Evolutionary conservation across 2,113 vertebrate genomes (phyloP), one percentile per base, ranked within the genome.

Genomic region (Rhynchopsitta pachyrhyncha): DNA sequence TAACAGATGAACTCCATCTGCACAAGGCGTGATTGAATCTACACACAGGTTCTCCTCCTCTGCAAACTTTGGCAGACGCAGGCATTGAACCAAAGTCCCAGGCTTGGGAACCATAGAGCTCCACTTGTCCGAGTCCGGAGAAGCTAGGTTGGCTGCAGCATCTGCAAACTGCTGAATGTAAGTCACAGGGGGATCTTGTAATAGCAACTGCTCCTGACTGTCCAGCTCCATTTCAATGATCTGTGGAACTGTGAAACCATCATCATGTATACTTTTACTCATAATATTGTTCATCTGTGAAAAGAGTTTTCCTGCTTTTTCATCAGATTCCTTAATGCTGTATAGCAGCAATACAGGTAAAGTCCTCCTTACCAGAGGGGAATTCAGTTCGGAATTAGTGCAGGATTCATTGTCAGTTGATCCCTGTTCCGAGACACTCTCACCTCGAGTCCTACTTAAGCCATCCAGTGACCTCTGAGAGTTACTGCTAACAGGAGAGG

Each of bases 181-280:
- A 10, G 99, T 99, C 97, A 99, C 99, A 80, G 99, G 99, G 10
- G 99, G 99, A 92, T 99, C 99, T 98, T 99, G 99, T 39, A 99
- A 98, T 70, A 99, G 98, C 76, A 99, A 97, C 96, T 99, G 99
- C 73, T 99, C 99, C 44, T 99, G 99, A 53, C 98, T 99, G 97
- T 99, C 99, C 74, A 99, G 98, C 96, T 99, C 99, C 99, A 99
- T 99, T 95, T 99, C 99, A 88, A 99, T 99, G 88, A 99, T 99
- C 97, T 99, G 99, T 10, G 99, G 99, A 96, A 99, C 99, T 15
- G 99, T 99, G 97, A 99, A 99, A 96, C 99, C 99, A 93, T 99
- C 99, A 92, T 99, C 99, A 2, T 99, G 99, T 88, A 99, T 98
- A 88, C 99, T 99, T 97, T 99, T 99, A 97, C 98, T 99, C 99